Evolutionary conservation across 2,888 invertebrate genomes (phyloP).

Genomic region (Drosophila flavopinicola): DNA sequence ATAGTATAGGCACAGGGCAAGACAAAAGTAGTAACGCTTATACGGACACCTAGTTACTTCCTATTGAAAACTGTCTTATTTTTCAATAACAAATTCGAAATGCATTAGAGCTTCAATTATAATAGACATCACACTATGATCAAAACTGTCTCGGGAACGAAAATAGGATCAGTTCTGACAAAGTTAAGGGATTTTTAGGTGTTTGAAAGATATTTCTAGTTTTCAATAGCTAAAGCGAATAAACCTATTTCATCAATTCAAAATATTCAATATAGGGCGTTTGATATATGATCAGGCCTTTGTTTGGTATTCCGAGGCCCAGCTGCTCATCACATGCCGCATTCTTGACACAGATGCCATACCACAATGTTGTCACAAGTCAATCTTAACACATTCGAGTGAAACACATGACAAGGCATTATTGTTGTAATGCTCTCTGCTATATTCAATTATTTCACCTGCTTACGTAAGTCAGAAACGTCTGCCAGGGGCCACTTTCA

Average conservation of each 20-base stretch:
- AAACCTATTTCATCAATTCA: neutral
- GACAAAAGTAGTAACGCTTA: too few relatives aligned
- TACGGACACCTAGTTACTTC: too few relatives aligned
- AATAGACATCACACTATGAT: too few relatives aligned
- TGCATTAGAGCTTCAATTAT: too few relatives aligned
- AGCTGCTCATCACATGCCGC: conserved; percentile 15
- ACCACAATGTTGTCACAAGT: conserved; percentile 8
- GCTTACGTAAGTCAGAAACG: neutral
- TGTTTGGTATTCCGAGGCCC: neutral
- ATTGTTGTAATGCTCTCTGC: conserved; percentile 4
- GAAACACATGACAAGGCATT: conserved; percentile 23
- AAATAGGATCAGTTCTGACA: too few relatives aligned
- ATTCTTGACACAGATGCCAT: conserved; percentile 16
- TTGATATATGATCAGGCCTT: neutral
- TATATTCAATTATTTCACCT: conserved; percentile 25
- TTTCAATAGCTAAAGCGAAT: too few relatives aligned
- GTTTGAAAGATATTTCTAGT: too few relatives aligned
- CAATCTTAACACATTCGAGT: conserved; percentile 19
- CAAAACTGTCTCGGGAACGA: too few relatives aligned
- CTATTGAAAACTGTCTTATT: too few relatives aligned
- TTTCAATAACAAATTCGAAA: too few relatives aligned
- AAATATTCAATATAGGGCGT: neutral
- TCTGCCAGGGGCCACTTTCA: conserved; percentile 38
- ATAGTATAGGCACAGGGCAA: too few relatives aligned
- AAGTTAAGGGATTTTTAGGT: too few relatives aligned